phyloP scores from a whole-genome alignment of 2,113 vertebrate genomes.

The Cephalopholis sonnerati region DNA sequence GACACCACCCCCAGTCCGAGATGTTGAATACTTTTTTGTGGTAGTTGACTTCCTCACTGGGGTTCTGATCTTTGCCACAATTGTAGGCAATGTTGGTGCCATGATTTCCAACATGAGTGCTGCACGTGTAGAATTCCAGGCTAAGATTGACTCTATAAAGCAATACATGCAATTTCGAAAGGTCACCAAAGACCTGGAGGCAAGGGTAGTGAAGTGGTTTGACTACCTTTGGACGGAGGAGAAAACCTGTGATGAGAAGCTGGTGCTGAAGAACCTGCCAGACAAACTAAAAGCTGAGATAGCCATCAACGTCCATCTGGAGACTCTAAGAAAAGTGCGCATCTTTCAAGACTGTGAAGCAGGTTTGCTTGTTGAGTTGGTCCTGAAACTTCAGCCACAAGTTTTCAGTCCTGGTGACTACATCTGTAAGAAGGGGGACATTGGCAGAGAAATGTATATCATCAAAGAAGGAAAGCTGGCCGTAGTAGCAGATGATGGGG shows the following conservation, averaged over 20 bases:
- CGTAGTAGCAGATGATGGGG: slow-evolving; percentile 79
- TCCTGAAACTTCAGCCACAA: slow-evolving; percentile 81
- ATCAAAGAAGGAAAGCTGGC: slow-evolving; percentile 80
- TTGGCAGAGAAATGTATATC: slow-evolving; percentile 82
- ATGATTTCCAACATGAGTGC: slow-evolving; percentile 82
- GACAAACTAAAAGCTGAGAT: slow-evolving; percentile 82
- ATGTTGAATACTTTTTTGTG: slow-evolving; percentile 80
- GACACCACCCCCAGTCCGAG: slow-evolving; percentile 76
- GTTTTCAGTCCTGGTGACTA: slow-evolving; percentile 81
- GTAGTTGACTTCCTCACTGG: slow-evolving; percentile 78
- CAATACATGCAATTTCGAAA: slow-evolving; percentile 81
- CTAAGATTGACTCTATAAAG: slow-evolving; percentile 80
- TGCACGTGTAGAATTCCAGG: slow-evolving; percentile 78
- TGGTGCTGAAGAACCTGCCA: slow-evolving; percentile 77
- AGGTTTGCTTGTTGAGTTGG: slow-evolving; percentile 78
- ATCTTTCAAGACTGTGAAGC: slow-evolving; percentile 83
- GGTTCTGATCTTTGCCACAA: slow-evolving; percentile 81
- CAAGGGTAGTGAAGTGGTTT: slow-evolving; percentile 80
- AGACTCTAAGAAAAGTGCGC: slow-evolving; percentile 76
- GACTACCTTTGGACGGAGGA: slow-evolving; percentile 81
- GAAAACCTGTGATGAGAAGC: slow-evolving; percentile 79
- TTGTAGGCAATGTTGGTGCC: slow-evolving; percentile 80
- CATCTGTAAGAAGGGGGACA: slow-evolving; percentile 83
- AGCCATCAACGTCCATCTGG: slow-evolving; percentile 80
- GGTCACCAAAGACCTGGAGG: slow-evolving; percentile 78